Conservation (phyloP, 2,888 invertebrate genomes). For the Magallana nippona region DNA sequence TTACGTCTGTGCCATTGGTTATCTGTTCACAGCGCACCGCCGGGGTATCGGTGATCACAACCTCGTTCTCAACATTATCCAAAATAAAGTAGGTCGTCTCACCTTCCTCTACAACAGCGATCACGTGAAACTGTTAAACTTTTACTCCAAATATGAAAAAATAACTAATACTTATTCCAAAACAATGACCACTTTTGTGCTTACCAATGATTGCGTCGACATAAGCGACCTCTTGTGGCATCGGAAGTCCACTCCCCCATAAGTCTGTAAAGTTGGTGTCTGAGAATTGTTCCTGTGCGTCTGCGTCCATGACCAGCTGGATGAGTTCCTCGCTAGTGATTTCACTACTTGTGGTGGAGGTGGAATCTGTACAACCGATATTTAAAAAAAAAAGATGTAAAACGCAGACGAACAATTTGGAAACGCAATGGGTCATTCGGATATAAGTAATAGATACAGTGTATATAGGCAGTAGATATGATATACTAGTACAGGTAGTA, state of each 20-base stretch:
- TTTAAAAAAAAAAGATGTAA: neutral
- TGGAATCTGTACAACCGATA: constrained; percentile 38
- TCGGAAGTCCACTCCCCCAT: constrained; percentile 3
- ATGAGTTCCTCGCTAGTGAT: constrained; percentile 46
- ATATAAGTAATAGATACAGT: too few species aligned
- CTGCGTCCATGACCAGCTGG: constrained; percentile 38
- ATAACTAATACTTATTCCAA: neutral
- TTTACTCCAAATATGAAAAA: neutral
- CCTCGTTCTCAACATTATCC: constrained; percentile 38
- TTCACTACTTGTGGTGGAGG: constrained; percentile 48
- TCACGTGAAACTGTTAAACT: neutral
- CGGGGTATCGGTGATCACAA: constrained; percentile 37
- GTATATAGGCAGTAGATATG: too few species aligned
- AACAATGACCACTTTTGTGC: neutral
- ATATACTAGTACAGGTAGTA: too few species aligned
- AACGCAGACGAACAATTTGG: neutral
- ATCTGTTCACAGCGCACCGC: constrained; percentile 42
- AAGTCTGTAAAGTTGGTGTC: neutral
- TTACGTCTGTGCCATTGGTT: constrained; percentile 8
- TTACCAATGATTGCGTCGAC: constrained; percentile 31
- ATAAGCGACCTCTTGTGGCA: constrained; percentile 2
- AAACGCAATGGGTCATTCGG: too few species aligned
- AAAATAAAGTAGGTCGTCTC: constrained; percentile 38
- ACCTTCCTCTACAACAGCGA: neutral
- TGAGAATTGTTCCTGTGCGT: constrained; percentile 16